Conservation (phyloP, 1,140 invertebrate genomes). For the Paraescarpia echinospica region DNA sequence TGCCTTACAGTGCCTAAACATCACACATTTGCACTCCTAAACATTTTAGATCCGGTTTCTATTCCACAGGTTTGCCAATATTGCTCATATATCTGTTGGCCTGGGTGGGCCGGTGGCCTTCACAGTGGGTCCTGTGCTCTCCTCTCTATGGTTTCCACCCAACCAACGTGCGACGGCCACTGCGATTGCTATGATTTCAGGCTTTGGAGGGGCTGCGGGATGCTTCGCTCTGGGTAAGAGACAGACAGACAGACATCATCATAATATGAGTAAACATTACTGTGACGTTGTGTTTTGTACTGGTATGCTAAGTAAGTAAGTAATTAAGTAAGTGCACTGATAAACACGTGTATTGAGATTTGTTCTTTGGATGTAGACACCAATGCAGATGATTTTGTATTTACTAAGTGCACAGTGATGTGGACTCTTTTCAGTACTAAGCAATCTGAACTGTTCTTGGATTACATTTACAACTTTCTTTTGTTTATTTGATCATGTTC, state of each 20-base stretch:
- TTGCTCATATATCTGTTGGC: slow-evolving; percentile 47
- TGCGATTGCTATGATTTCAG: slow-evolving; percentile 40
- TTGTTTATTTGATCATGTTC: no score
- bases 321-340: neutral
- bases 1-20: neutral
- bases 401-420: no score
- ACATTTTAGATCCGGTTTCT: neutral
- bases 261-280: neutral
- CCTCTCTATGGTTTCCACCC: slow-evolving; percentile 48
- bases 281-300: neutral
- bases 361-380: neutral
- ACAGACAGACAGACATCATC: neutral
- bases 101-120: slow-evolving; percentile 46
- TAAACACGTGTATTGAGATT: neutral
- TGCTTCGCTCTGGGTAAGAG: slow-evolving; percentile 25
- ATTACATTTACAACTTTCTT: no score
- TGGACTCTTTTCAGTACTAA: no score
- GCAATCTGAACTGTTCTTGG: no score
- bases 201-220: slow-evolving; percentile 31
- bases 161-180: slow-evolving; percentile 49
- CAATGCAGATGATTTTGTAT: neutral
- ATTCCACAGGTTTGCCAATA: slow-evolving; percentile 39
- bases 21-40: neutral
- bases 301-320: neutral
- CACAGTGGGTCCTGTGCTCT: slow-evolving; percentile 44